These are phyloP conservation scores for Apodemus speciosus DNA, from an alignment of 2,113 vertebrate genomes.

Conservation along the genomic window DNA sequence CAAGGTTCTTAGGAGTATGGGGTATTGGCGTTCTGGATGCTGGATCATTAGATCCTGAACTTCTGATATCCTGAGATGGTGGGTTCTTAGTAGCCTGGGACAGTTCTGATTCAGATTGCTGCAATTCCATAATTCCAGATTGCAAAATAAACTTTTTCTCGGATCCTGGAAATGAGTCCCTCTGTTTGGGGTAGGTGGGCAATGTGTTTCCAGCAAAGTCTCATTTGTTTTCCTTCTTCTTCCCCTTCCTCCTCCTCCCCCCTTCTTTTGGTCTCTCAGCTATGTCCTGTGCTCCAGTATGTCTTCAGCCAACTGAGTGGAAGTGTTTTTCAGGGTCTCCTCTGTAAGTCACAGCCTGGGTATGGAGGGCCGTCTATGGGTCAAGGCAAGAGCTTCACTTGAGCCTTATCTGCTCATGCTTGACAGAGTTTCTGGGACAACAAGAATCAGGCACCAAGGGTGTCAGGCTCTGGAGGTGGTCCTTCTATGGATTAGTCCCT, in stretches of 20 bases:
- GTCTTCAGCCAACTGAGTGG: rapidly evolving
- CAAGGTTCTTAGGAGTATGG: not conserved
- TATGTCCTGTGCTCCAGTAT: rapidly evolving
- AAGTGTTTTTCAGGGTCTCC: rapidly evolving
- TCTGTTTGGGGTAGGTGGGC: not conserved
- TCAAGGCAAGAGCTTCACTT: not conserved
- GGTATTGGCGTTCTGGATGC: not conserved
- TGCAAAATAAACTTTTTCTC: not conserved
- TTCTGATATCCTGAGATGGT: not conserved
- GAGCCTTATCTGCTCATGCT: too few species aligned
- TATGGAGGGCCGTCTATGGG: not conserved
- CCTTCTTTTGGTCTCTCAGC: not conserved
- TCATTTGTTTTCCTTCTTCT: not conserved
- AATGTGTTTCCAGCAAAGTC: not conserved
- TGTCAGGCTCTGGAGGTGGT: not conserved
- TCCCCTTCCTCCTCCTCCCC: not conserved
- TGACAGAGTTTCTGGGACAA: not conserved
- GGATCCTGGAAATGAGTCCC: not conserved
- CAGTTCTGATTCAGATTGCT: not conserved
- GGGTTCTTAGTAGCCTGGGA: not conserved
- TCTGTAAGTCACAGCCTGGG: slow-evolving; percentile 33
- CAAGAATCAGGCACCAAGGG: not conserved
- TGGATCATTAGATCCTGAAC: not conserved
- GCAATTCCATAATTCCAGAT: not conserved
- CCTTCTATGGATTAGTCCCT: not conserved